Evolutionary conservation across 2,113 vertebrate species (phyloP), one percentile per base, ranked within the genome.

Genomic region (western clawed frog (Xenopus tropicalis)): DNA sequence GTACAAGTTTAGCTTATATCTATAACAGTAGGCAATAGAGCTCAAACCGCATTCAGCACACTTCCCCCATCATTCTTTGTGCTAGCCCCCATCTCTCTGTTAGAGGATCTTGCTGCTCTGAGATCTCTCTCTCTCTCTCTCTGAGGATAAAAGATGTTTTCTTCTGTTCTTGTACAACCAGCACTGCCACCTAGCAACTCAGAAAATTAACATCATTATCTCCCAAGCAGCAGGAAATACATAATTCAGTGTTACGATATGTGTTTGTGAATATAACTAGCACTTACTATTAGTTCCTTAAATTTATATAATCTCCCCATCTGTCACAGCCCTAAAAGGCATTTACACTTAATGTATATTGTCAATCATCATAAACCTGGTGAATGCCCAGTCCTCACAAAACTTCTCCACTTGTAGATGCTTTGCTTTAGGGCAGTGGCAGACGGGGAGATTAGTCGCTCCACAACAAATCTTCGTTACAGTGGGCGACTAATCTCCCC

Each of bases 171-270:
- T 44, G 62, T 63, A 62, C 51, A 61, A 75, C 58, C 73, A 75
- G 73, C 73, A 75, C 44, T 57, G 73, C 73, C 73, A 75, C 73
- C 73, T 75, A 75, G 73, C 73, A 75, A 75, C 73, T 46, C 29
- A 14, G 14, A 56, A 48, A 69, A 69, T 63, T 37, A 69, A 20
- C 65, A 63, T 61, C 24, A 62, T 61, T 42, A 69, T 69, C 66
- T 56, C 0, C 29, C 19, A 29, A 19, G 58, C 43, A 62, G 65
- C 56, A 68, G 65, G 57, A 59, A 59, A 23, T 23, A 59, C 20
- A 59, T 54, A 17, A 54, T 54, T 14, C 20, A 22, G 9, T 1
- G 1, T 23, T 59, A 7, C 21, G 20, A 59, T 48, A 48, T 48
- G 46, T 48, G 16, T 17, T 14, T 48, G 46, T 48, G 14, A 48